A percentile compares a stretch with the other conserved stretches of the same genome.
Conservation (phyloP, 2,113 vertebrate species). For the Phyllostomus hastatus region DNA sequence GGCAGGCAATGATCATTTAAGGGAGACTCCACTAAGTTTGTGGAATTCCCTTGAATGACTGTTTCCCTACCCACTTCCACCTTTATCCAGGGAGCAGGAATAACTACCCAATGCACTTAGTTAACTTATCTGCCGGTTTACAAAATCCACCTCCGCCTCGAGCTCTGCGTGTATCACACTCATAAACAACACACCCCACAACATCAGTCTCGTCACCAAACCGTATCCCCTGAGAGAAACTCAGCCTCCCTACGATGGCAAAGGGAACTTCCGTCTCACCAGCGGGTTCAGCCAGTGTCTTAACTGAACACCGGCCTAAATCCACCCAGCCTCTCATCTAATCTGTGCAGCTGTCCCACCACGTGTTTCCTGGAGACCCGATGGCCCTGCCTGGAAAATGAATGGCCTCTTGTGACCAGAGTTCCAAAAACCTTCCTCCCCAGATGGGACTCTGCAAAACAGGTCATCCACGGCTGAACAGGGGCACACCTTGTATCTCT, state of each 20-base stretch:
- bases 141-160: slow-evolving; percentile 33
- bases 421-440: neutral
- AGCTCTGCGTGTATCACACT: neutral
- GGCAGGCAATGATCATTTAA: neutral
- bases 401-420: neutral
- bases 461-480: neutral
- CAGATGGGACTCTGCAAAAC: neutral
- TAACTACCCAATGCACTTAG: slow-evolving; percentile 1
- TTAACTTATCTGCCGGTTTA: slow-evolving; percentile 58
- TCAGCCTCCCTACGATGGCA: neutral
- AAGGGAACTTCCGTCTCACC: slow-evolving; percentile 5
- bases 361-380: neutral
- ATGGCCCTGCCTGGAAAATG: neutral
- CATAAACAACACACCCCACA: neutral
- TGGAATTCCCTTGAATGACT: neutral
- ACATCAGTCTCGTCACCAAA: slow-evolving; percentile 43
- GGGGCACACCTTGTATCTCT: neutral
- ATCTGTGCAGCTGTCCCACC: neutral
- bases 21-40: neutral
- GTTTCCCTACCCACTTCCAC: neutral
- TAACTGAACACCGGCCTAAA: neutral
- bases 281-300: neutral
- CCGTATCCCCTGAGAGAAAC: slow-evolving; percentile 13
- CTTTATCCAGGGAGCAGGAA: neutral
- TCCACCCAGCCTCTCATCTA: neutral